phyloP scores from a whole-genome alignment of 2,797 vertebrate species.

The Malurus leucopterus region DNA sequence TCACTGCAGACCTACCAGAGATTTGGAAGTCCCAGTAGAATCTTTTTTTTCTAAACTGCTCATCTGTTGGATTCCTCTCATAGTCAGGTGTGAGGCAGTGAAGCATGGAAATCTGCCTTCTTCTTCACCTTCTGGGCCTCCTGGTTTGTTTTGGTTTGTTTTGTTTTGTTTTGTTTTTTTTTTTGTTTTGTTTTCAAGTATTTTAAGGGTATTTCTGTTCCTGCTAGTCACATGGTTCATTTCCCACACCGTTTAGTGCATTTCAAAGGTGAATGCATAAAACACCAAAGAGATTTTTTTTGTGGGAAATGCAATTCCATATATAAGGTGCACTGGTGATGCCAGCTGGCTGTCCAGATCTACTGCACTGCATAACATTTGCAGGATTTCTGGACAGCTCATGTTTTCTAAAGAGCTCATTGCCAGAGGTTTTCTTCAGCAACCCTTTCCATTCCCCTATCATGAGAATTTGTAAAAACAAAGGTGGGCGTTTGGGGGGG shows the following conservation, averaged over 20 bases:
- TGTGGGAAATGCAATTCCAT: not conserved
- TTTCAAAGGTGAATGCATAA: conserved; percentile 2
- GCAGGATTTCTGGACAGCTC: not conserved
- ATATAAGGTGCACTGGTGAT: not conserved
- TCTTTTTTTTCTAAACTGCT: not conserved
- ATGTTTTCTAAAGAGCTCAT: not conserved
- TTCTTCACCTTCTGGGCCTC: not conserved
- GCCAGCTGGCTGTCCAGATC: conserved; percentile 17
- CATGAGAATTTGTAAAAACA: not conserved
- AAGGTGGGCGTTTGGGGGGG: not conserved
- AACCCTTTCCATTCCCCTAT: not conserved
- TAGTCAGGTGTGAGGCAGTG: not conserved
- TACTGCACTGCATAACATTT: not conserved
- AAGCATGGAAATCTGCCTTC: not conserved
- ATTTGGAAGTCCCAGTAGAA: not conserved
- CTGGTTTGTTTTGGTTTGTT: not conserved
- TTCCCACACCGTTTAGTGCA: not conserved
- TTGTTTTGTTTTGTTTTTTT: too few relatives aligned
- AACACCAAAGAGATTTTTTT: not conserved
- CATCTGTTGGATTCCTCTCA: not conserved
- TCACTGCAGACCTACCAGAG: not conserved
- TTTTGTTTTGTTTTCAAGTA: not conserved
- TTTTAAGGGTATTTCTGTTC: conserved; percentile 7
- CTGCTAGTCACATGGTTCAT: not conserved
- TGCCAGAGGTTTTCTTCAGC: not conserved